These are phyloP conservation scores for Brotogeris chrysoptera DNA, from an alignment of 2,797 vertebrate genomes.

Conservation along the genomic window DNA sequence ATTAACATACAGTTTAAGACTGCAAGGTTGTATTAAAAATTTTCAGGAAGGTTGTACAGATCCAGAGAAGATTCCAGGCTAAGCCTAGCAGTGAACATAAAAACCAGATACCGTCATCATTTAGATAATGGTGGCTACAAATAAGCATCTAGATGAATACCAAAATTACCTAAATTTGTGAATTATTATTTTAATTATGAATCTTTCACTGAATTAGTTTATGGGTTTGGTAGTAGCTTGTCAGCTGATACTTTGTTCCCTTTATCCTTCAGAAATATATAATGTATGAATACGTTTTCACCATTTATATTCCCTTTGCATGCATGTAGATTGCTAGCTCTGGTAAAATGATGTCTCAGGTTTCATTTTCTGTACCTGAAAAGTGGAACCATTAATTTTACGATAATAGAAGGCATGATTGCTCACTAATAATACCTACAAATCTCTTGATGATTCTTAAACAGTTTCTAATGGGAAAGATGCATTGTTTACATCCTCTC, in stretches of 20 bases:
- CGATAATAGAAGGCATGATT: not conserved
- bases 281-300: not conserved
- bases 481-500: not conserved
- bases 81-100: not conserved
- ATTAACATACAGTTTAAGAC: not conserved
- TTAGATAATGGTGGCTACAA: not conserved
- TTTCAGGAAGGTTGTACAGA: not conserved
- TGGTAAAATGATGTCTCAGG: constrained; percentile 3
- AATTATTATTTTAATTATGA: not conserved
- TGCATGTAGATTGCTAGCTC: not conserved
- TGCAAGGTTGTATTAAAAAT: not conserved
- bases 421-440: not conserved
- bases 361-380: constrained; percentile 11
- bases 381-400: constrained; percentile 31
- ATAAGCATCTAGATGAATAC: not conserved
- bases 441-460: not conserved
- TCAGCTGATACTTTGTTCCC: not conserved
- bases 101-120: not conserved
- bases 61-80: not conserved
- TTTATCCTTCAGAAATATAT: not conserved
- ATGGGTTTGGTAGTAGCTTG: not conserved
- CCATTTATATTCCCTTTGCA: not conserved
- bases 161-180: not conserved
- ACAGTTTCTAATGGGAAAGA: not conserved
- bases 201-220: not conserved